Evolutionary conservation across 2,797 vertebrate species (phyloP), one percentile per base, ranked within the genome.

Genomic region (Acanthurus lineatus): DNA sequence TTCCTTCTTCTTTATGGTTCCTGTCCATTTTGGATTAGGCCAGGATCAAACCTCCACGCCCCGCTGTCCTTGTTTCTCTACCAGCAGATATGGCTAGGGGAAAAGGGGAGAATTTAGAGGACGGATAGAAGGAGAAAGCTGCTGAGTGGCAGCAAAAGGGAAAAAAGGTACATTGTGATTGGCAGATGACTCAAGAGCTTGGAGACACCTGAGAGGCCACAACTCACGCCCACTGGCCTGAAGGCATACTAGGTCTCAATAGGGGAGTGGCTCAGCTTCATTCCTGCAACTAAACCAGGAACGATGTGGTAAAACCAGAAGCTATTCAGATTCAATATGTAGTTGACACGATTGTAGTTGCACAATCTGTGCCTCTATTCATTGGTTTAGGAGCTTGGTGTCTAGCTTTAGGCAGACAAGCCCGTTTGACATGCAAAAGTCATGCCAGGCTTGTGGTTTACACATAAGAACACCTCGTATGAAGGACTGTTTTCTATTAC

Each of bases 181-280:
- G 89, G 89, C 72, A 87, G 77, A 89, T 67, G 77, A 83, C 35
- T 81, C 58, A 47, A 25, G 51, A 73, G 76, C 73, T 65, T 14
- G 76, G 62, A 88, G 90, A 94, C 73, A 94, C 93, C 91, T 93
- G 91, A 92, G 89, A 90, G 77, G 74, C 65, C 53, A 67, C 0
- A 0, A 61, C 22, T 57, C 65, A 86, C 89, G 35, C 92, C 89
- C 80, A 90, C 86, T 25, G 22, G 58, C 40, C 86, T 73, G 28
- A 15, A 86, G 89, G 83, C 79, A 88, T 6, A 82, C 73, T 8
- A 79, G 45, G 73, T 59, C 73, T 85, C 81, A 81, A 73, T 45
- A 82, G 76, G 25, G 87, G 82, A 92, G 88, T 83, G 91, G 84
- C 73, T 77, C 52, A 44, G 60, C 68, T 72, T 89, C 77, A 89